Base-by-base conservation (phyloP, 2,888 invertebrate genomes). In the Iphiclides podalirius region DNA sequence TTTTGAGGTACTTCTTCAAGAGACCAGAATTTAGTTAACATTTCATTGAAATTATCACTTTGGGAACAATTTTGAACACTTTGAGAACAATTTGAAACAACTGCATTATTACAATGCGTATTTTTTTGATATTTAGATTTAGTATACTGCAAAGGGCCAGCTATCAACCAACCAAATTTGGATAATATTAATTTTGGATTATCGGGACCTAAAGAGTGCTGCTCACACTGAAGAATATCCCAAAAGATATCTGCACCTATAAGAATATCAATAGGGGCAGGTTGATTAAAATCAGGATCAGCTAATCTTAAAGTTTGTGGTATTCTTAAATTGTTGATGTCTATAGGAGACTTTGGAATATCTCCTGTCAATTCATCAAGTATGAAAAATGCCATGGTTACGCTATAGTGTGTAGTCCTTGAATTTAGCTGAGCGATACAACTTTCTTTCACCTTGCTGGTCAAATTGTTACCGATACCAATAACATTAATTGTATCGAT, bases 211-310 rank as follows among this genome's bases (percentile, higher is more conserved):
- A 54, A 13, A 1, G 37, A 47, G 6, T 12, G 20, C 20, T 54
- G 47, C 16, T 51, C 38, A 28, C 14, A 13, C 1, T 23, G 28
- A 14, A 53, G 12, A 3, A 51, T 23, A 28, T 53, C 53, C 44
- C 47, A 53, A 40, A 51, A 51, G 1, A 49, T 16, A 28, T 61
- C 59, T 1, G 58, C 57, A n/a, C 59, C 60, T 4, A 60, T 45
- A 7, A 57, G 43, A 8, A 59, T 33, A 7, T 61, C 54, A 20
- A 59, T 46, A 1, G 54, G 44, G 12, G 42, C 46, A 1, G 57
- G 57, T n/a, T 34, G 11, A 31, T 53, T 7, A 37, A 57, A 61
- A 0, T 36, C 16, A 40, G 55, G 59, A 17, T 61, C 59, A 1
- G 61, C 61, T 28, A 62, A 47, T 16, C 36, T n/a, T 13, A 60